These are phyloP conservation scores for Cotesia glomerata DNA, from an alignment of 1,140 invertebrate genomes.

Conservation along the genomic window DNA sequence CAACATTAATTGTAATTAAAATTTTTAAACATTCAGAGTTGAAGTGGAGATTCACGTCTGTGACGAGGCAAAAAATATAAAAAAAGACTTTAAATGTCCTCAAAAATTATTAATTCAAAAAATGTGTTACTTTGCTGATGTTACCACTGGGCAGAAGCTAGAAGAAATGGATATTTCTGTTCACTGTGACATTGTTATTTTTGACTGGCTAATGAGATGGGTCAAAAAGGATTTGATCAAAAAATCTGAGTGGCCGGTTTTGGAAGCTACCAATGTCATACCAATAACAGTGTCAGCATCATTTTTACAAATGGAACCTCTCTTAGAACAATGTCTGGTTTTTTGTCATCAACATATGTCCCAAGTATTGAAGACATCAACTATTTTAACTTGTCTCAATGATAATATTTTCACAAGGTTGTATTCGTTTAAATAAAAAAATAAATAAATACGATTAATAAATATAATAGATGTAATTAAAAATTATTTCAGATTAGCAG, in stretches of 20 bases:
- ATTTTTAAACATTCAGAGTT: slow-evolving; percentile 60
- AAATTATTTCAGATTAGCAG: slow-evolving; percentile 69
- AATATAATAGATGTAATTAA: neutral
- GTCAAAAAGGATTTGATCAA: slow-evolving; percentile 77
- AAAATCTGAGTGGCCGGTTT: slow-evolving; percentile 72
- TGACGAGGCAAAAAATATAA: slow-evolving; percentile 84
- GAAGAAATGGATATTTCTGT: slow-evolving; percentile 96
- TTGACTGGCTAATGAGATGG: slow-evolving; percentile 97
- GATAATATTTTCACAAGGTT: slow-evolving; percentile 76
- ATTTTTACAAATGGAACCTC: slow-evolving; percentile 91
- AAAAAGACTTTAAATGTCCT: slow-evolving; percentile 87
- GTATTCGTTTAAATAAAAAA: slow-evolving; percentile 45
- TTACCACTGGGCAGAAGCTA: slow-evolving; percentile 82
- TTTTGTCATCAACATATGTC: slow-evolving; percentile 82
- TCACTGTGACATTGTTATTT: slow-evolving; percentile 91
- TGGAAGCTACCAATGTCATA: slow-evolving; percentile 86
- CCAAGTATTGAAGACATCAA: slow-evolving; percentile 78
- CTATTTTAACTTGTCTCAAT: slow-evolving; percentile 82
- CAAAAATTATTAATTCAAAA: slow-evolving; percentile 84
- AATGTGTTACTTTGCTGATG: slow-evolving; percentile 94
- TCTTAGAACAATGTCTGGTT: slow-evolving; percentile 81
- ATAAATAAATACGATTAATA: neutral
- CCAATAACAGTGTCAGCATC: slow-evolving; percentile 92
- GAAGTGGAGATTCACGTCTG: slow-evolving; percentile 88
- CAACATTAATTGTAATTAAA: neutral